phyloP scores from a whole-genome alignment of 2,888 invertebrate species.

The Leptinotarsa haldemani region DNA sequence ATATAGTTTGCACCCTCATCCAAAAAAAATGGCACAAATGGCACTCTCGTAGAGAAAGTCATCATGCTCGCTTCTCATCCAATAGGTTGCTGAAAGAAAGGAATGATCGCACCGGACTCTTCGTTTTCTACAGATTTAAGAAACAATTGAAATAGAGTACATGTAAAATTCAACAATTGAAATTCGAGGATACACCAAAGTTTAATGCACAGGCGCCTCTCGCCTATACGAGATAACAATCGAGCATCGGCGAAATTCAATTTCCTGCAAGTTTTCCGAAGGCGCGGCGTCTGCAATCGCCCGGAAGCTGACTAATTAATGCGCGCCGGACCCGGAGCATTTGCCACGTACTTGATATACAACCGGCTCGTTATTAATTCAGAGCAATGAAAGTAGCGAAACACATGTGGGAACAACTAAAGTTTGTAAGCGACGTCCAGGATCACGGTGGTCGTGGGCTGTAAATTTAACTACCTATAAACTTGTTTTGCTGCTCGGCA shows the following conservation, averaged over 20 bases:
- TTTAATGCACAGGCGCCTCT: not conserved
- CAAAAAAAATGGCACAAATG: too few relatives aligned
- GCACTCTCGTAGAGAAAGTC: too few relatives aligned
- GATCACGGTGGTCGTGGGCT: conserved; percentile 11
- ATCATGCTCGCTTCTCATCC: too few relatives aligned
- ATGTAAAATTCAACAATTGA: too few relatives aligned
- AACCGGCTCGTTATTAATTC: conserved; percentile 16
- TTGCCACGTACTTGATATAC: conserved; percentile 23
- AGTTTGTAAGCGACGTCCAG: conserved; percentile 13
- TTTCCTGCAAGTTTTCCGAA: conserved; percentile 26
- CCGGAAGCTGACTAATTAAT: conserved; percentile 28
- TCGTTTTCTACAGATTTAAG: too few relatives aligned
- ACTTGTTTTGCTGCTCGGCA: conserved; percentile 28
- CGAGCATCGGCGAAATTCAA: conserved; percentile 16
- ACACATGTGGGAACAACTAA: conserved; percentile 15
- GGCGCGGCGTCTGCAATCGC: conserved; percentile 18
- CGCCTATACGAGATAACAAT: not conserved
- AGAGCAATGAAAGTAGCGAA: conserved; percentile 14
- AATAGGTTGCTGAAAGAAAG: too few relatives aligned
- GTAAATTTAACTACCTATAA: conserved; percentile 34
- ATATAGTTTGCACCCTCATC: too few relatives aligned
- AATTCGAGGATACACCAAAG: not conserved
- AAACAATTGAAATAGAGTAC: too few relatives aligned
- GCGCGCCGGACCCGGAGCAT: conserved; percentile 20
- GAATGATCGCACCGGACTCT: too few relatives aligned